A percentile compares a stretch with the other conserved stretches of the same genome.
phyloP scores from a whole-genome alignment of 2,888 invertebrate genomes.

The Yponomeuta sedellus region DNA sequence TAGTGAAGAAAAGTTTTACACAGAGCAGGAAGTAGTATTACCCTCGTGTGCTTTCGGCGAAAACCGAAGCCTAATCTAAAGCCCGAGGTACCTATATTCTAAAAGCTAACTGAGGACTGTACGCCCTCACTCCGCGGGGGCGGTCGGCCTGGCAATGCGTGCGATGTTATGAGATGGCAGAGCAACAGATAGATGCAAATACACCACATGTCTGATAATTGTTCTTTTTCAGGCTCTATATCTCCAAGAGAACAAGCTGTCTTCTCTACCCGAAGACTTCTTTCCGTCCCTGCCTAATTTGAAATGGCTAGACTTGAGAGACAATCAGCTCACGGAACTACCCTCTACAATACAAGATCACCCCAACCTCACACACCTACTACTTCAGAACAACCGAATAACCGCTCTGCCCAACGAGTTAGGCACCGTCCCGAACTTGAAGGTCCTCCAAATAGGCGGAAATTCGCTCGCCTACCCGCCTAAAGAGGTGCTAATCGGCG shows the following conservation, averaged over 20 bases:
- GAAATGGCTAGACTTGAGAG: constrained; percentile 80
- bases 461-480: constrained; percentile 79
- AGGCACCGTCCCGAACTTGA: constrained; percentile 76
- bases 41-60: no score
- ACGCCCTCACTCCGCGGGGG: no score
- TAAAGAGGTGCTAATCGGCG: constrained; percentile 67
- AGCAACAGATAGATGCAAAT: no score
- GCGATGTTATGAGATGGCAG: no score
- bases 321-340: constrained; percentile 74
- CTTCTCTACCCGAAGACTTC: constrained; percentile 72
- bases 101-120: no score
- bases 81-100: no score
- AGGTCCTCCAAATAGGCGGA: constrained; percentile 76
- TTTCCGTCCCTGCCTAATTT: constrained; percentile 74
- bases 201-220: neutral
- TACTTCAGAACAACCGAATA: constrained; percentile 79
- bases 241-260: constrained; percentile 73
- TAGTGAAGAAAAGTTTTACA: no score
- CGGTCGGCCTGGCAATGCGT: no score
- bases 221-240: constrained; percentile 53
- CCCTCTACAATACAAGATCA: constrained; percentile 78
- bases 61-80: no score
- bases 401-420: constrained; percentile 78
- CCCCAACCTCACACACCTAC: constrained; percentile 74
- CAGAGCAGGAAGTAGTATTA: no score